These are phyloP conservation scores for Pelodiscus sinensis DNA, from an alignment of 2,113 vertebrate genomes.

Conservation along the genomic window DNA sequence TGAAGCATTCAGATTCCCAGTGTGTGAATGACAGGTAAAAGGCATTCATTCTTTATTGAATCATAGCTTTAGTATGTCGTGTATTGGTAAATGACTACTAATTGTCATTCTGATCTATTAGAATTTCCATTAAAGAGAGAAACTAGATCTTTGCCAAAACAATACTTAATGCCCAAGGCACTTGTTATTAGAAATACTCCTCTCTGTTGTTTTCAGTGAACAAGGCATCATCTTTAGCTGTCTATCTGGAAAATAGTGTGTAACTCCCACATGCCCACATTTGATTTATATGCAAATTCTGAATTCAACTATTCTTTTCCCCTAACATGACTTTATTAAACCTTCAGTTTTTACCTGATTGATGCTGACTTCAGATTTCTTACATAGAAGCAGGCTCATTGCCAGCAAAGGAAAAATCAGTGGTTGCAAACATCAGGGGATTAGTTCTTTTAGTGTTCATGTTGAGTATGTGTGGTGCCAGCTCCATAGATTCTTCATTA, in stretches of 20 bases:
- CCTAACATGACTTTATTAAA: background rate
- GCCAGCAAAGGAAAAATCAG: background rate
- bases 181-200: background rate
- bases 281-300: background rate
- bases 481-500: background rate
- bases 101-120: background rate
- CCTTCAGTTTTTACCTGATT: background rate
- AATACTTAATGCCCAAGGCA: background rate
- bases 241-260: background rate
- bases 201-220: background rate
- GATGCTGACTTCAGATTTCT: background rate
- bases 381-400: background rate
- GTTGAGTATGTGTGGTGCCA: background rate
- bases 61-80: background rate
- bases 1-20: background rate
- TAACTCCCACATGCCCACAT: background rate
- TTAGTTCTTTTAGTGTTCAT: background rate
- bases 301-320: background rate
- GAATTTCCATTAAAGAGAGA: accelerated
- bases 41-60: background rate
- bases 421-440: background rate
- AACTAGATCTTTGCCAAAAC: background rate
- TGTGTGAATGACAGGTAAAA: background rate
- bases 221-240: background rate
- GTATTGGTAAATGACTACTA: background rate